Evolutionary conservation across 2,888 invertebrate species (phyloP).

Genomic region (Sarcophaga caerulescens): DNA sequence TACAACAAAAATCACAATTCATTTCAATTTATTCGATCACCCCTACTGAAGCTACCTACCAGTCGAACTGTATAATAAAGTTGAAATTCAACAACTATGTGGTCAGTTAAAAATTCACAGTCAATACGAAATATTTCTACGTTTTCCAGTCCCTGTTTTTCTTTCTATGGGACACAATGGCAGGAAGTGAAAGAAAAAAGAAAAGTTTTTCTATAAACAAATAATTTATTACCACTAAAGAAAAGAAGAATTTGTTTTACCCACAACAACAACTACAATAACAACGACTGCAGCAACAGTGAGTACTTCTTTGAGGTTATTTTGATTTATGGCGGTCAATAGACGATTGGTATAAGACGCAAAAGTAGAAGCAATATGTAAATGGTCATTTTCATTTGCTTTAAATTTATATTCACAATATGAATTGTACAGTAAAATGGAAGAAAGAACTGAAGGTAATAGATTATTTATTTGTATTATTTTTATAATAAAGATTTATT

Average conservation of each 20-base stretch:
- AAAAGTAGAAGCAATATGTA: background rate
- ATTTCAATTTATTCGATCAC: conserved; percentile 64
- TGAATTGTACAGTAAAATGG: too few species aligned
- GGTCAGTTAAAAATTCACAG: background rate
- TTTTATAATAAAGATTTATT: too few species aligned
- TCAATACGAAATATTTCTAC: background rate
- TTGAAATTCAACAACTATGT: background rate
- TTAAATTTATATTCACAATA: too few species aligned
- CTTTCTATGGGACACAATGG: conserved; percentile 1
- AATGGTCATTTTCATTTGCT: background rate
- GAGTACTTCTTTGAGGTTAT: background rate
- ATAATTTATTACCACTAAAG: conserved; percentile 64
- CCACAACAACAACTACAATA: conserved; percentile 29
- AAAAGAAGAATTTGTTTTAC: conserved; percentile 50
- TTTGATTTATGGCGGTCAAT: background rate
- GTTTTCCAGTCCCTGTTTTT: conserved; percentile 1
- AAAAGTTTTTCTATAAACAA: conserved; percentile 51
- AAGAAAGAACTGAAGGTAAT: too few species aligned
- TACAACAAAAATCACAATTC: conserved; percentile 51
- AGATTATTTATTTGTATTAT: too few species aligned
- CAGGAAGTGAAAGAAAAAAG: background rate
- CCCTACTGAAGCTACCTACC: background rate
- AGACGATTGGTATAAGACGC: background rate
- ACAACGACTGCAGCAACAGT: background rate
- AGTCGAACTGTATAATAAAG: too few species aligned